These are phyloP conservation scores for Ichneumoninae sp. DNA, from an alignment of 2,888 invertebrate genomes.

Conservation along the genomic window DNA sequence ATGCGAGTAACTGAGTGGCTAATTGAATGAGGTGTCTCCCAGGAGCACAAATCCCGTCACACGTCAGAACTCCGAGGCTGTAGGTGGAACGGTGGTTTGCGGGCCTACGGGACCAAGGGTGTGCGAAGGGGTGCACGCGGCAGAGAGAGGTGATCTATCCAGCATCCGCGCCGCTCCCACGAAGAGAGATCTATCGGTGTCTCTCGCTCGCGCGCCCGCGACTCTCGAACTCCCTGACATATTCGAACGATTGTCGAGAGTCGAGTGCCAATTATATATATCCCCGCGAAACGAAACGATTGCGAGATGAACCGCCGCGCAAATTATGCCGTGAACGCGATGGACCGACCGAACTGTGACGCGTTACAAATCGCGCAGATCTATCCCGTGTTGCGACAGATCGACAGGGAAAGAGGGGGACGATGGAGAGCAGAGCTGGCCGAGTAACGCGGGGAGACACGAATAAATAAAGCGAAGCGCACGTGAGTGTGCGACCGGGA, in stretches of 20 bases:
- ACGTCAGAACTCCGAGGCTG: slow-evolving; percentile 79
- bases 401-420: slow-evolving; percentile 43
- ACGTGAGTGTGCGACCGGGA: slow-evolving; percentile 42
- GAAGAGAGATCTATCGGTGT: not conserved
- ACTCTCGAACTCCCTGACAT: slow-evolving; percentile 60
- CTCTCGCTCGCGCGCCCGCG: slow-evolving; percentile 46
- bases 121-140: slow-evolving; percentile 1
- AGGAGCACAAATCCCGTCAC: slow-evolving; percentile 82
- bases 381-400: slow-evolving; percentile 46
- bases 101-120: slow-evolving; percentile 64
- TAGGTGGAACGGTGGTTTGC: slow-evolving; percentile 55
- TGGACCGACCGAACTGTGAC: slow-evolving; percentile 45
- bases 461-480: slow-evolving; percentile 59
- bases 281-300: slow-evolving; percentile 62
- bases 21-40: slow-evolving; percentile 83
- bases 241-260: slow-evolving; percentile 74
- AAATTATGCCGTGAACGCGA: slow-evolving; percentile 65
- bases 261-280: slow-evolving; percentile 75
- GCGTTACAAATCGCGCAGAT: slow-evolving; percentile 63
- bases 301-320: slow-evolving; percentile 39
- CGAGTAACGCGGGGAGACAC: slow-evolving; percentile 30
- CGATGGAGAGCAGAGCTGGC: not conserved
- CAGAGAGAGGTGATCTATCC: slow-evolving; percentile 31
- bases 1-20: slow-evolving; percentile 84
- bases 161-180: slow-evolving; percentile 44